Base-by-base conservation (phyloP, 2,113 vertebrate genomes). In the Beaufortia kweichowensis region DNA sequence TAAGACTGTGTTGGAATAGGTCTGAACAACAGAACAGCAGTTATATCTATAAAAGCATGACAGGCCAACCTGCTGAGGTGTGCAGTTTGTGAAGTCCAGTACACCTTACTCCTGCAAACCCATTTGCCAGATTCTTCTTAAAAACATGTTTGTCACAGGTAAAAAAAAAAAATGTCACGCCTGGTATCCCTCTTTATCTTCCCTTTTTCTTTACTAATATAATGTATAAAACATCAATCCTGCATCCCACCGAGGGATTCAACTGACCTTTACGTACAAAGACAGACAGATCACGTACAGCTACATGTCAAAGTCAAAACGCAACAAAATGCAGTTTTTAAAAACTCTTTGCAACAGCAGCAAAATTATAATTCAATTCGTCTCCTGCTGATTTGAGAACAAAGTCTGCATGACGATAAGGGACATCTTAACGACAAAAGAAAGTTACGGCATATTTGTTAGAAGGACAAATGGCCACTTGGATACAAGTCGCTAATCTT, bases 131-230 rank as follows among this genome's bases (percentile, higher is more conserved):
- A n/a, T n/a, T n/a, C n/a, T n/a, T n/a, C n/a, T n/a, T n/a, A n/a
- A n/a, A n/a, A n/a, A n/a, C n/a, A n/a, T n/a, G n/a, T n/a, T n/a
- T n/a, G n/a, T n/a, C n/a, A 71, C 68, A 26, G 50, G 31, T 39
- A 23, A 19, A 56, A 31, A 70, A 39, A 56, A 69, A 69, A 26
- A 35, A 15, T 29, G n/a, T 57, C 31, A 29, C n/a, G 72, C 33
- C 80, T 70, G 67, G 84, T 83, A 43, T 68, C 39, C 72, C 80
- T 75, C 82, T 83, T 82, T 82, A 84, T 78, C 85, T 77, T 72
- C 57, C 46, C 2, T 61, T n/a, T 4, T 82, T 75, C 77, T 77
- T 79, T 57, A 63, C 73, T 55, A 61, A 85, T 79, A 76, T 76
- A 76, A 81, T 23, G 75, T 75, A 50, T 61, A 29, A 3, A 41